Conservation (phyloP, 2,888 invertebrate genomes). For the Drosophila nr. perissopoda region DNA sequence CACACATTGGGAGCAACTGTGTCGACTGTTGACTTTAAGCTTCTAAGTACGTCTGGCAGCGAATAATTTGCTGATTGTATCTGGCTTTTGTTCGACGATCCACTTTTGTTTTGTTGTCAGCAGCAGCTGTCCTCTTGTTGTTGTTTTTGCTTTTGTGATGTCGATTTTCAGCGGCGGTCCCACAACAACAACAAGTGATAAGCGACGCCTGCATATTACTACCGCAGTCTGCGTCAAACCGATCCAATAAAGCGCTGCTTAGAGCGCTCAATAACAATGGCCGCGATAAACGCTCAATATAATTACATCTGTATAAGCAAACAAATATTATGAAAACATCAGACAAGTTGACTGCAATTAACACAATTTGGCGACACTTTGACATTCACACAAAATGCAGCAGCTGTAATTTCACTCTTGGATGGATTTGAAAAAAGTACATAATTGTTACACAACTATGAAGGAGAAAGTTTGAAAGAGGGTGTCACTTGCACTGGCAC, state of each 20-base stretch:
- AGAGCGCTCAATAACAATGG: constrained; percentile 28
- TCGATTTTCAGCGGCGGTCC: constrained; percentile 38
- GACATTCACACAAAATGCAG: constrained; percentile 43
- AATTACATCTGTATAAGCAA: constrained; percentile 15
- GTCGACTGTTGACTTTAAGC: constrained; percentile 24
- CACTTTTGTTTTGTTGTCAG: constrained; percentile 50
- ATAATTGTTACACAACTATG: background rate
- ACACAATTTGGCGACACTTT: constrained; percentile 28
- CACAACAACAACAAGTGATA: constrained; percentile 58
- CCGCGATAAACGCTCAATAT: constrained; percentile 36
- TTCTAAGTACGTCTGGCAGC: constrained; percentile 28
- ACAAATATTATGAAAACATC: constrained; percentile 19
- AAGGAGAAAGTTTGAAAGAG: background rate
- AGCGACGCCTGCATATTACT: constrained; percentile 61
- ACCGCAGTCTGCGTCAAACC: constrained; percentile 32
- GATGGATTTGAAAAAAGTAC: background rate
- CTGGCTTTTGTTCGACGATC: constrained; percentile 44
- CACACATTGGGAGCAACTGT: constrained; percentile 12
- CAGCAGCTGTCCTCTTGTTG: constrained; percentile 30
- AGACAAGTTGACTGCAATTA: constrained; percentile 21
- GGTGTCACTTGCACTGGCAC: background rate
- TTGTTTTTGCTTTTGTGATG: constrained; percentile 31
- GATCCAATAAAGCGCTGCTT: constrained; percentile 37
- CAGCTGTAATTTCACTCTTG: background rate
- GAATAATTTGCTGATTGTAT: constrained; percentile 49